Evolutionary conservation across 2,888 invertebrate genomes (phyloP).

Genomic region (Tolmerus cingulatus): DNA sequence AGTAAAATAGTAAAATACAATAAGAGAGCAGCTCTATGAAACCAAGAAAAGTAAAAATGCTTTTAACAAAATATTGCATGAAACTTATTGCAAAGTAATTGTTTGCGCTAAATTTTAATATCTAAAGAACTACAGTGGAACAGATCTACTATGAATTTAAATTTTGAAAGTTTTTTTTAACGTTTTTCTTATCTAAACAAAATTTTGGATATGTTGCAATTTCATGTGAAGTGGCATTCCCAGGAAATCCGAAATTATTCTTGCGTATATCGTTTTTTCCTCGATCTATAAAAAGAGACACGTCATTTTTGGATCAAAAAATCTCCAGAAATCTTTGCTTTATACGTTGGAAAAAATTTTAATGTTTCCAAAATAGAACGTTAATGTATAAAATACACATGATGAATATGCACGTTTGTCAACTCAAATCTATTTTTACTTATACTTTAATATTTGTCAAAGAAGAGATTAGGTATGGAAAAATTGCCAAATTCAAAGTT

Average conservation of each 20-base stretch:
- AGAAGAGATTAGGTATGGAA: too few relatives aligned
- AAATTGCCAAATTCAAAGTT: too few relatives aligned
- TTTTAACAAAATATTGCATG: constrained; percentile 21
- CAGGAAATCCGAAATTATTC: background rate
- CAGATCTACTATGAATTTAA: constrained; percentile 41
- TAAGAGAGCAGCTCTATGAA: constrained; percentile 20
- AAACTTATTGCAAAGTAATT: constrained; percentile 11
- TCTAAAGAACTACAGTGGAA: constrained; percentile 43
- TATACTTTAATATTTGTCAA: too few relatives aligned
- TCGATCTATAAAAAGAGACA: too few relatives aligned
- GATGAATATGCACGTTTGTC: too few relatives aligned
- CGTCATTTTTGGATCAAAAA: too few relatives aligned
- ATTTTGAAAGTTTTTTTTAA: background rate
- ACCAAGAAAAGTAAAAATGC: constrained; percentile 30
- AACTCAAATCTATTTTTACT: too few relatives aligned
- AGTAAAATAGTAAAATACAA: constrained; percentile 12
- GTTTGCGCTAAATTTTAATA: constrained; percentile 1
- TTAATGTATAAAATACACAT: too few relatives aligned
- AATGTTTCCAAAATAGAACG: too few relatives aligned
- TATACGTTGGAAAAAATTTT: too few relatives aligned
- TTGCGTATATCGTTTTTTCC: background rate
- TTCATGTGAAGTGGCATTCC: background rate
- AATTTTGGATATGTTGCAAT: background rate
- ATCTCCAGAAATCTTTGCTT: too few relatives aligned
- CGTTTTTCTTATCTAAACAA: background rate